Evolutionary conservation across 2,797 vertebrate genomes (phyloP), one percentile per base, ranked within the genome.

Genomic region (Aldrovandia affinis): DNA sequence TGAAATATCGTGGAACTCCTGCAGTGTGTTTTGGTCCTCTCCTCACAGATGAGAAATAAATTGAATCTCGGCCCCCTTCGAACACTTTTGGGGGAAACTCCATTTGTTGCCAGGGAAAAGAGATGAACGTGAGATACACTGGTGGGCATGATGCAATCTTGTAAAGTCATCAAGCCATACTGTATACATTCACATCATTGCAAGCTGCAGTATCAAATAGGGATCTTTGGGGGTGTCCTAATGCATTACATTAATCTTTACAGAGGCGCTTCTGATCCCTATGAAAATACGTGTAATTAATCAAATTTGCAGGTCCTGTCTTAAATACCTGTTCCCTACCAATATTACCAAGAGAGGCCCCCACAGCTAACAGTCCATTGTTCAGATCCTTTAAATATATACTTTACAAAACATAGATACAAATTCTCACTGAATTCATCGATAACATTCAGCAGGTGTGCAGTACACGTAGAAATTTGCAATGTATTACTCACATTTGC

Each of bases 31-130:
- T 36, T 65, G 44, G 20, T 22, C 6, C n/a, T 65, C 57, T 50
- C 30, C 30, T 63, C 59, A 83, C n/a, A 83, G 77, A 63, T 65
- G 55, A 22, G 55, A 54, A 44, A 78, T 79, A 83, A 79, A 68
- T 83, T 39, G 52, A 80, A 57, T 80, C 78, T 80, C 54, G 47
- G 7, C 30, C 78, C 50, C 25, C 30, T 39, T 36, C 14, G 25
- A 39, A 30, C 50, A 57, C 14, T 80, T 81, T 81, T 81, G 22
- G 57, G 55, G 54, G 55, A 81, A 81, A 42, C 80, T 61, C 52
- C 7, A 39, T 57, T 55, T 80, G 14, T 52, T 78, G 75, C 47
- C 47, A 30, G 39, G 20, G 78, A 30, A 30, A 36, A 80, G 9
- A 55, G 54, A 80, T 57, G 54, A 54, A 22, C 10, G 12, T 36